These are phyloP conservation scores for Aricia artaxerxes DNA, from an alignment of 2,888 invertebrate genomes.

Conservation along the genomic window DNA sequence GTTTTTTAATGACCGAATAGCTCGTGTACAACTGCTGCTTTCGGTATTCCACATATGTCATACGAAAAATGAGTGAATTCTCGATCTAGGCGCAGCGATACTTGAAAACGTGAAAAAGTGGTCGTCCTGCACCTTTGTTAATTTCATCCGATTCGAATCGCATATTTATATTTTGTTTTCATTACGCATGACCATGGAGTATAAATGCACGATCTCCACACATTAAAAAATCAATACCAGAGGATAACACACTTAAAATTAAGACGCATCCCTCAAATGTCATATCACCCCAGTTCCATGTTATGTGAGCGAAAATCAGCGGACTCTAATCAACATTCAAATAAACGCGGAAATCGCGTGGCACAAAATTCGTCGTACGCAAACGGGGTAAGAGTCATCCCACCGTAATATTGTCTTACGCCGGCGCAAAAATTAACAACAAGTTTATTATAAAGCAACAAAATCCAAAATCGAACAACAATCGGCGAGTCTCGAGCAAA, in stretches of 20 bases:
- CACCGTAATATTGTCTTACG: constrained; percentile 43
- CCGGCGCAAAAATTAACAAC: constrained; percentile 42
- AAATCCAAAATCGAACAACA: constrained; percentile 48
- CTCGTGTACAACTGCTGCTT: not conserved
- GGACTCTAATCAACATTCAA: constrained; percentile 11
- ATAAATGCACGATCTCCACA: constrained; percentile 8
- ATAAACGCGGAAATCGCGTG: constrained; percentile 47
- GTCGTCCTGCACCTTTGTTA: not conserved
- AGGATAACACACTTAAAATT: constrained; percentile 70
- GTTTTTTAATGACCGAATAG: constrained; percentile 28
- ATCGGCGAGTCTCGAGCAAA: constrained; percentile 43
- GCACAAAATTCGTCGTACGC: constrained; percentile 38
- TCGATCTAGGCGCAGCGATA: not conserved
- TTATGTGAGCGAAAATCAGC: constrained; percentile 32
- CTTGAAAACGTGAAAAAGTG: not conserved
- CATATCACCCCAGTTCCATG: constrained; percentile 50
- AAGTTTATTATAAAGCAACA: constrained; percentile 44
- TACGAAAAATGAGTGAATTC: constrained; percentile 2
- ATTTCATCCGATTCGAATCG: not conserved
- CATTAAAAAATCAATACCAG: constrained; percentile 67
- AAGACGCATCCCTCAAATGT: constrained; percentile 77
- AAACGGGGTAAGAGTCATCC: constrained; percentile 44
- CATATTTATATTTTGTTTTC: not conserved
- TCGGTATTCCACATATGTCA: not conserved
- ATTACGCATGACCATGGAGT: not conserved